Base-by-base conservation (phyloP, 2,888 invertebrate species). In the Eristalinus sepulchralis region DNA sequence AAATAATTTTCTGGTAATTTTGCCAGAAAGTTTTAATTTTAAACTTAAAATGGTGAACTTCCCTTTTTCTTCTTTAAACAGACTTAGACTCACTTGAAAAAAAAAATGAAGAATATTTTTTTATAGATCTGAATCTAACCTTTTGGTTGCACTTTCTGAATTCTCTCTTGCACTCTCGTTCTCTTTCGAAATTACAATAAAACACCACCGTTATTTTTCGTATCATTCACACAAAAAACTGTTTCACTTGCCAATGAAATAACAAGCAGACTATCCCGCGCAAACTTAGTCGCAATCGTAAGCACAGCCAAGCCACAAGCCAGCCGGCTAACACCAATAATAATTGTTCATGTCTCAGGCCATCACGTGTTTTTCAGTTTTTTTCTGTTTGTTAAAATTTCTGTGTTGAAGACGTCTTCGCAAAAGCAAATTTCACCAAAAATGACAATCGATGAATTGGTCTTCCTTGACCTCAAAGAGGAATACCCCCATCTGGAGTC, bases 401-500 rank as follows among this genome's bases (percentile, higher is more conserved):
- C 10, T 39, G 62, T 77, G 47, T 60, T 31, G 31, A 36, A 8
- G n/a, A 13, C 5, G 47, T 47, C 20, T 70, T 24, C 13, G 11
- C 62, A 8, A 4, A 13, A 39, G 6, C 47, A 47, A 4, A 1
- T 13, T 47, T 17, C 47, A 39, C 60, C 60, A 71, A 83, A 82
- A 34, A 92, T 92, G 92, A 92, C 91, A 75, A 90, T 92, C 76
- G 87, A 89, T 78, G 89, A 90, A 20, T 80, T 89, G 27, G 27
- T 27, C 78, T 86, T 83, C 6, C 31, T 89, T 5, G 88, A 88
- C 53, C 76, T 92, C 64, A 90, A 91, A 11, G 90, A 90, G 9
- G 90, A 92, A 33, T 86, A 89, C 81, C 91, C 91, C 59, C 90
- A 91, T 31, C 88, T 92, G 34, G 90, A 92, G 88, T 81, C 88